phyloP scores from a whole-genome alignment of 2,113 vertebrate genomes.

The Dicrurus megarhynchus region DNA sequence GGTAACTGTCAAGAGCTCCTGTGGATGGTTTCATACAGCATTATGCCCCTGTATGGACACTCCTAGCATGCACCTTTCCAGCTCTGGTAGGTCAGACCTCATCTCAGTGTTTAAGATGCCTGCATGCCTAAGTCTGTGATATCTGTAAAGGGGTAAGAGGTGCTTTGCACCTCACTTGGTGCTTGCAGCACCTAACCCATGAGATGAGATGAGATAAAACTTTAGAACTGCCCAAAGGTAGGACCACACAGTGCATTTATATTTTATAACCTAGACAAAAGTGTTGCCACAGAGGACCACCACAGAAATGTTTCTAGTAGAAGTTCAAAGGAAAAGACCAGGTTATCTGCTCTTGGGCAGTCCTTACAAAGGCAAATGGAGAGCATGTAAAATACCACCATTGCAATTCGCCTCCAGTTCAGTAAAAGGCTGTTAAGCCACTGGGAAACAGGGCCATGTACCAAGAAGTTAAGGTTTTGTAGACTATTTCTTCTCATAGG shows the following conservation, averaged over 20 bases:
- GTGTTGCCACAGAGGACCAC: background rate
- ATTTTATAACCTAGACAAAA: background rate
- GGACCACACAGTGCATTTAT: background rate
- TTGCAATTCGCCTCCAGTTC: background rate
- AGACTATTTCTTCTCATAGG: background rate
- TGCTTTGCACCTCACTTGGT: background rate
- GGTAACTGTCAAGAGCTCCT: background rate
- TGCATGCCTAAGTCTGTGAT: background rate
- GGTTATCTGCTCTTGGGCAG: background rate
- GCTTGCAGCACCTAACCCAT: background rate
- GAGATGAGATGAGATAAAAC: background rate
- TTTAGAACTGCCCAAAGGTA: background rate
- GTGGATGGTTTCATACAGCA: background rate
- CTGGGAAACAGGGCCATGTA: background rate
- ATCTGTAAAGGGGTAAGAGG: background rate
- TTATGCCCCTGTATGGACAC: background rate
- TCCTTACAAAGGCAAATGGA: background rate
- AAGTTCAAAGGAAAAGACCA: background rate
- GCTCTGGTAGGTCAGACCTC: background rate
- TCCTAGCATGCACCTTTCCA: background rate
- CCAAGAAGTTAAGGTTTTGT: background rate
- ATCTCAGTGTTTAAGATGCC: background rate
- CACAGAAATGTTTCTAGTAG: background rate
- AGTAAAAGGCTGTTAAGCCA: background rate
- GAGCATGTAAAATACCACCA: background rate